These are phyloP conservation scores for Limnephilus rhombicus DNA, from an alignment of 2,888 invertebrate species.

Conservation along the genomic window DNA sequence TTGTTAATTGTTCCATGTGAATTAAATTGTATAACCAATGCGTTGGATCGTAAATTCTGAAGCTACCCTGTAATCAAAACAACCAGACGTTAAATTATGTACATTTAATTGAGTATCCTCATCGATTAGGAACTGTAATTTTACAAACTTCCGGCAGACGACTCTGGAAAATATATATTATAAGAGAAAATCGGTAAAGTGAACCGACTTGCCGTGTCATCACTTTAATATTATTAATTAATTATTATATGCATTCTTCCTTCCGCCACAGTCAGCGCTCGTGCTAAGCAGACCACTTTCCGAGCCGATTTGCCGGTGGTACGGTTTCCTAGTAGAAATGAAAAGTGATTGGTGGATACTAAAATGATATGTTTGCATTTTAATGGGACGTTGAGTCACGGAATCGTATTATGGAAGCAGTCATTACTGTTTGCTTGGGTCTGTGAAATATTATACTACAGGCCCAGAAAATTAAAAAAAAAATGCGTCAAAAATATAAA, in stretches of 20 bases:
- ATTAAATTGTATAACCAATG: too few species aligned
- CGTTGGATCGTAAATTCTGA: background rate
- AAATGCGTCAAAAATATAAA: too few species aligned
- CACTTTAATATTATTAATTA: background rate
- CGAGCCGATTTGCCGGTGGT: background rate
- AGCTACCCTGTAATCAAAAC: background rate
- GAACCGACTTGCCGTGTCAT: background rate
- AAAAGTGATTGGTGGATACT: constrained; percentile 3
- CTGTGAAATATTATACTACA: background rate
- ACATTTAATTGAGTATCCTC: background rate
- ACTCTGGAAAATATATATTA: background rate
- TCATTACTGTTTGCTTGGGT: background rate
- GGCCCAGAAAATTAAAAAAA: too few species aligned
- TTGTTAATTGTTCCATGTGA: too few species aligned
- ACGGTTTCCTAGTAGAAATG: constrained; percentile 11
- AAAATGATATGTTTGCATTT: background rate
- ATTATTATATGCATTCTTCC: background rate
- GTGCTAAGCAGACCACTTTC: background rate
- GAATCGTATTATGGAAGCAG: background rate
- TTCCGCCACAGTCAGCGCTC: background rate
- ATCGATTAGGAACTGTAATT: background rate
- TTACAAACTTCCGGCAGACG: background rate
- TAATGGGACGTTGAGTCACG: background rate
- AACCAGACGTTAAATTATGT: background rate
- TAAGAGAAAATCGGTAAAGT: background rate